Percentiles rank a stretch among this genome's conserved stretches.
phyloP scores from a whole-genome alignment of 2,888 invertebrate species.

The Balanococcus diminutus region DNA sequence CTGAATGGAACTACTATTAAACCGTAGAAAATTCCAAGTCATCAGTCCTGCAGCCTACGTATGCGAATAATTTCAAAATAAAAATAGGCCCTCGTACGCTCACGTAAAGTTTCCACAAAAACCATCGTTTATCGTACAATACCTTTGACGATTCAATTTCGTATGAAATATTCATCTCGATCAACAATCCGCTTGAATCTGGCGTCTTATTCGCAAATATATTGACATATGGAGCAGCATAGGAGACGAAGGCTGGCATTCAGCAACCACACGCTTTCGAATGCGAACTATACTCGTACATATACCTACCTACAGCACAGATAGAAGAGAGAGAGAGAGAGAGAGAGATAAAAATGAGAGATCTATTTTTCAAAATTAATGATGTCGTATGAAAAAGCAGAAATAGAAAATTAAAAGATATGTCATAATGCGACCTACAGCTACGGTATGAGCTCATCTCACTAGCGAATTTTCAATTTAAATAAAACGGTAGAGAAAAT shows the following conservation, averaged over 20 bases:
- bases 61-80: too few species aligned
- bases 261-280: background rate
- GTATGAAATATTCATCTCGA: conserved; percentile 17
- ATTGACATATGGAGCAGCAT: background rate
- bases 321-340: background rate
- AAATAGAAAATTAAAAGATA: conserved; percentile 42
- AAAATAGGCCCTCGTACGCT: background rate
- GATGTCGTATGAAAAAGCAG: conserved; percentile 40
- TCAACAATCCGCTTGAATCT: background rate
- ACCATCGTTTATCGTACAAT: background rate
- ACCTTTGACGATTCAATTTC: background rate
- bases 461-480: conserved; percentile 44
- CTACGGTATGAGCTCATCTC: conserved; percentile 3
- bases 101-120: background rate
- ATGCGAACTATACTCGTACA: background rate
- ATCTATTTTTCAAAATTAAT: conserved; percentile 45
- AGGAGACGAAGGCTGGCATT: background rate
- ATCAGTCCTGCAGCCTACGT: too few species aligned
- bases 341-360: background rate
- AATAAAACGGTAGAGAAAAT: conserved; percentile 26
- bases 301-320: background rate
- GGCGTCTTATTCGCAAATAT: background rate
- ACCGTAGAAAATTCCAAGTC: too few species aligned
- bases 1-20: too few species aligned
- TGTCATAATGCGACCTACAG: conserved; percentile 39